phyloP scores from a whole-genome alignment of 2,888 invertebrate species.

The Furcula furcula region DNA sequence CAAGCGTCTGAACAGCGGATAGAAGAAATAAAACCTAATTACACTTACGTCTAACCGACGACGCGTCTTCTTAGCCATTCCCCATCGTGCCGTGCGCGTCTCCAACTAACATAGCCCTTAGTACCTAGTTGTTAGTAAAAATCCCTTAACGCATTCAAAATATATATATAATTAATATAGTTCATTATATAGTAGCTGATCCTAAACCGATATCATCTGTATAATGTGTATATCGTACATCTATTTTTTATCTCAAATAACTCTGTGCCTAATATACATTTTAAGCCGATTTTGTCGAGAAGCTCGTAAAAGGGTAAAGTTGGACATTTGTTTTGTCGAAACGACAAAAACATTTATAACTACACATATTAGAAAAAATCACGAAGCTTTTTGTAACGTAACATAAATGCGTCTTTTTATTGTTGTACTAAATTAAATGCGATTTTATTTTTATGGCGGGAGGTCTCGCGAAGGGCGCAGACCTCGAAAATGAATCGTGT shows the following conservation, averaged over 20 bases:
- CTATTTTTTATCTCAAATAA: slow-evolving; percentile 65
- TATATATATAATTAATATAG: slow-evolving; percentile 73
- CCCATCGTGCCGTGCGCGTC: slow-evolving; percentile 34
- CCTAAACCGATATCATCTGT: slow-evolving; percentile 64
- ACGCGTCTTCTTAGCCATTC: slow-evolving; percentile 45
- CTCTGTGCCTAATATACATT: slow-evolving; percentile 79
- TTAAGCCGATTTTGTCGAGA: slow-evolving; percentile 73
- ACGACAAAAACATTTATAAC: slow-evolving; percentile 34
- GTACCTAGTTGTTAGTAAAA: slow-evolving; percentile 78
- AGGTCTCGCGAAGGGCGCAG: slow-evolving; percentile 28
- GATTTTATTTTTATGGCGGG: slow-evolving; percentile 9
- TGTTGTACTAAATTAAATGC: slow-evolving; percentile 40
- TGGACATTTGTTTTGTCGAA: slow-evolving; percentile 53
- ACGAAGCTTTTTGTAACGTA: slow-evolving; percentile 44
- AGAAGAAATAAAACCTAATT: slow-evolving; percentile 41
- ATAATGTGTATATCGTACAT: slow-evolving; percentile 74
- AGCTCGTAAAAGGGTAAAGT: slow-evolving; percentile 71
- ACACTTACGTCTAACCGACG: slow-evolving; percentile 39
- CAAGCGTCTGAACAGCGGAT: slow-evolving; percentile 23
- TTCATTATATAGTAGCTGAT: slow-evolving; percentile 63
- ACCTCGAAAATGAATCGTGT: slow-evolving; percentile 3
- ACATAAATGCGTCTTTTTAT: slow-evolving; percentile 42
- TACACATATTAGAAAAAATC: slow-evolving; percentile 28
- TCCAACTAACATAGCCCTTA: slow-evolving; percentile 64
- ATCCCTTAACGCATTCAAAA: slow-evolving; percentile 80